These are phyloP conservation scores for Ptychoptera contaminata DNA, from an alignment of 2,888 invertebrate genomes.

Conservation along the genomic window DNA sequence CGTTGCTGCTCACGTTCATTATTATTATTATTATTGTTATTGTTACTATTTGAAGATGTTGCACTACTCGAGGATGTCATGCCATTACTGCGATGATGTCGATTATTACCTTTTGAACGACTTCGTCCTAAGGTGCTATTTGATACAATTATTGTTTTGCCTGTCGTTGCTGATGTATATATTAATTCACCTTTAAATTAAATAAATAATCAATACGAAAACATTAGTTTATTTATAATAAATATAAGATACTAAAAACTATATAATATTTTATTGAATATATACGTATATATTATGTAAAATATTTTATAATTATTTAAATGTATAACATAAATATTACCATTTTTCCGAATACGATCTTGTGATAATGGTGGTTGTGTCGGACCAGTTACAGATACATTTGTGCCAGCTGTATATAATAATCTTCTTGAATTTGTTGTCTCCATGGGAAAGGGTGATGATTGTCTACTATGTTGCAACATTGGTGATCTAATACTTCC, in stretches of 20 bases:
- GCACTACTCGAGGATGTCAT: slow-evolving; percentile 41
- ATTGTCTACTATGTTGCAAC: slow-evolving; percentile 40
- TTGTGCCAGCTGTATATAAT: slow-evolving; percentile 33
- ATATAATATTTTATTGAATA: no score
- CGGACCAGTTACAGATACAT: slow-evolving; percentile 16
- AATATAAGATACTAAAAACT: no score
- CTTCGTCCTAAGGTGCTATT: slow-evolving; percentile 27
- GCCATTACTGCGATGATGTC: slow-evolving; percentile 31
- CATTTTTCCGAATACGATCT: neutral
- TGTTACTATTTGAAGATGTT: slow-evolving; percentile 29
- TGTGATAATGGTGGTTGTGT: neutral
- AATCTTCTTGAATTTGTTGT: slow-evolving; percentile 45
- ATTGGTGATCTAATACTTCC: slow-evolving; percentile 36
- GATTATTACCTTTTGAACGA: slow-evolving; percentile 21
- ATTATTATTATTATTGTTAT: slow-evolving; percentile 12
- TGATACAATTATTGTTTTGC: slow-evolving; percentile 15
- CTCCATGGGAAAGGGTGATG: slow-evolving; percentile 54
- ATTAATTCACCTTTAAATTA: slow-evolving; percentile 3
- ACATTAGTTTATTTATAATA: no score
- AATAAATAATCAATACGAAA: no score
- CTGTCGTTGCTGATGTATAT: slow-evolving; percentile 6
- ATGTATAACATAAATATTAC: neutral
- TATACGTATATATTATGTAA: no score
- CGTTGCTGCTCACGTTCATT: slow-evolving; percentile 18
- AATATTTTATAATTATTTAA: no score